These are phyloP conservation scores for Caenorhabditis wallacei DNA, from an alignment of 2,888 invertebrate species.

Conservation along the genomic window DNA sequence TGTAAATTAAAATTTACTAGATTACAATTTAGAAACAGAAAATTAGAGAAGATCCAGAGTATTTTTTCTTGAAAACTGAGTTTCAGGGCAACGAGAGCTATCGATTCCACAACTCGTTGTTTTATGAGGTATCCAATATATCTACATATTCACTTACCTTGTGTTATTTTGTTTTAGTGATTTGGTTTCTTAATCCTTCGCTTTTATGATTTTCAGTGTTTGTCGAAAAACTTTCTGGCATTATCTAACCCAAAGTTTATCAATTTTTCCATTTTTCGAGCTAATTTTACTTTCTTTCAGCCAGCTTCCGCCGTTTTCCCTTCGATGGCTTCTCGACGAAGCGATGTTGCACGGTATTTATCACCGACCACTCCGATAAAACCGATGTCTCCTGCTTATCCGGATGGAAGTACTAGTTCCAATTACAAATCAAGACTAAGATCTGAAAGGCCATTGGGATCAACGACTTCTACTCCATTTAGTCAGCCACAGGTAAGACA, in stretches of 20 bases:
- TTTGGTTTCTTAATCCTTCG: background rate
- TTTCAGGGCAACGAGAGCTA: conserved; percentile 66
- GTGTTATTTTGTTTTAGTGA: conserved; percentile 17
- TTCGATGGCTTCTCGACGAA: conserved; percentile 55
- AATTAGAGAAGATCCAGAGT: too few relatives aligned
- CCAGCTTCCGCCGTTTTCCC: conserved; percentile 64
- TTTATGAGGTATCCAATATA: conserved; percentile 53
- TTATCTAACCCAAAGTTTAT: background rate
- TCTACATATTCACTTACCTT: conserved; percentile 14
- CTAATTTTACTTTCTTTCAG: conserved; percentile 33
- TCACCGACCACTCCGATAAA: conserved; percentile 82
- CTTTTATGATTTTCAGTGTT: background rate
- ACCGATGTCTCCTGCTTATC: conserved; percentile 58
- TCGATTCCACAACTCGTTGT: conserved; percentile 61
- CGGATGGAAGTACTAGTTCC: background rate
- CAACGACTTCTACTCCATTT: conserved; percentile 30
- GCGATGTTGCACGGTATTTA: conserved; percentile 67
- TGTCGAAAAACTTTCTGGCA: too few relatives aligned
- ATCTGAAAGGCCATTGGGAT: conserved; percentile 8
- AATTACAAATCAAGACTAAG: conserved; percentile 9
- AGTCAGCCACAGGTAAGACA: conserved; percentile 53
- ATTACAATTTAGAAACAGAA: too few relatives aligned
- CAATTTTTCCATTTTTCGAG: background rate
- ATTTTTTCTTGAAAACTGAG: conserved; percentile 1
- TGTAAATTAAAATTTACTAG: too few relatives aligned